Percentiles rank a stretch among this genome's conserved stretches.
Conservation (phyloP, 2,888 invertebrate species). For the Trissolcus brochymenae region DNA sequence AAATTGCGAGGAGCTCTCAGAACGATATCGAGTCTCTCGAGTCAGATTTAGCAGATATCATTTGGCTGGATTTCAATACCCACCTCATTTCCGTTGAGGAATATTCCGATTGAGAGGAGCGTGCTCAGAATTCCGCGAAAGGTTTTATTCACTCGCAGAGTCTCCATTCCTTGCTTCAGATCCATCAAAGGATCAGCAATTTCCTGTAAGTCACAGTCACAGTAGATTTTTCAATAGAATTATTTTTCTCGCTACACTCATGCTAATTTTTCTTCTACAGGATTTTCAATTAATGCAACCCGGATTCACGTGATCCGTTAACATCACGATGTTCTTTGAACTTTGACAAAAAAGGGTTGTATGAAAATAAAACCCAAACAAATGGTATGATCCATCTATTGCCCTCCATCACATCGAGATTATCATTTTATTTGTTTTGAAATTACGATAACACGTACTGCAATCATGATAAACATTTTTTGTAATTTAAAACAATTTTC, state of each 20-base stretch:
- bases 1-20: slow-evolving; percentile 21
- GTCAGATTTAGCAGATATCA: slow-evolving; percentile 71
- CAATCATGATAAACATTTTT: neutral
- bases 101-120: slow-evolving; percentile 95
- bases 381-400: slow-evolving; percentile 5
- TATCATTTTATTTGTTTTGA: too few relatives aligned
- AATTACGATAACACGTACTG: too few relatives aligned
- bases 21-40: slow-evolving; percentile 38
- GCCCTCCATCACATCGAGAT: too few relatives aligned
- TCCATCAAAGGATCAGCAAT: slow-evolving; percentile 99
- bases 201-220: slow-evolving; percentile 81
- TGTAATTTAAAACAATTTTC: neutral
- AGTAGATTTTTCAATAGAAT: slow-evolving; percentile 49
- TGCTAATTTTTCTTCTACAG: slow-evolving; percentile 27
- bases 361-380: slow-evolving; percentile 23
- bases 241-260: slow-evolving; percentile 39
- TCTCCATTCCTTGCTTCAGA: slow-evolving; percentile 96
- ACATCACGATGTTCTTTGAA: neutral
- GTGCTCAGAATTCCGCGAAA: slow-evolving; percentile 96
- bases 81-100: slow-evolving; percentile 90
- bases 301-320: neutral
- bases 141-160: slow-evolving; percentile 92
- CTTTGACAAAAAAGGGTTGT: slow-evolving; percentile 11
- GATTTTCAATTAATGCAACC: slow-evolving; percentile 22
- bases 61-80: slow-evolving; percentile 71